Evolutionary conservation across 2,113 vertebrate species (phyloP).

Genomic region (Tylochromis polylepis): DNA sequence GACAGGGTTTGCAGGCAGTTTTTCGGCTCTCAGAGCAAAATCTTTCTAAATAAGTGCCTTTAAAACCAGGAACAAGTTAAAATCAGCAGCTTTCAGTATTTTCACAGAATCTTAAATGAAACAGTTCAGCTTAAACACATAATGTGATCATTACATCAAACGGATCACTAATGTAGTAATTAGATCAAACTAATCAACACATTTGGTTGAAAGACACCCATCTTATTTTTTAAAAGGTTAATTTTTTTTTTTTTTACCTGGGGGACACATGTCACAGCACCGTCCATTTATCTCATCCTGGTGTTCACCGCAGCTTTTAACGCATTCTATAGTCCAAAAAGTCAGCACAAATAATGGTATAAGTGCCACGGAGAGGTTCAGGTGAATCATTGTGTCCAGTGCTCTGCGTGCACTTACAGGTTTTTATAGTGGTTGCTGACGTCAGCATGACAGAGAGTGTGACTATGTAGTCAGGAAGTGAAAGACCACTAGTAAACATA

Average conservation of each 20-base stretch:
- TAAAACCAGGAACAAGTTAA: neutral
- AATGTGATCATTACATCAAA: neutral
- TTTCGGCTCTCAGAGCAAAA: neutral
- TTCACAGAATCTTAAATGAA: neutral
- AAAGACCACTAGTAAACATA: neutral
- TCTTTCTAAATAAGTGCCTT: conserved; percentile 15
- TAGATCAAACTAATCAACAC: neutral
- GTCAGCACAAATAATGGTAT: neutral
- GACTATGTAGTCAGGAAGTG: conserved; percentile 34
- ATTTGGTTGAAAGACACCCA: neutral
- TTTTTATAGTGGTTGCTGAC: conserved; percentile 47
- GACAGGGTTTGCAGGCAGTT: conserved; percentile 35
- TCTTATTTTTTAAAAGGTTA: neutral
- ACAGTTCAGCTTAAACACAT: neutral
- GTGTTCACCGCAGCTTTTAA: neutral
- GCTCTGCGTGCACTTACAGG: neutral
- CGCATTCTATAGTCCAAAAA: neutral
- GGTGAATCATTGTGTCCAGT: conserved; percentile 37
- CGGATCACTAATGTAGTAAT: neutral
- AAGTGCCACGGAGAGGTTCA: neutral
- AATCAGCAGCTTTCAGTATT: neutral
- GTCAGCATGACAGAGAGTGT: conserved; percentile 1
- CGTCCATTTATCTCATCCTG: fast-evolving
- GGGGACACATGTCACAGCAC: conserved; percentile 61
- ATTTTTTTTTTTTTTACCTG: conserved; percentile 53